Evolutionary conservation across 2,888 invertebrate species (phyloP), one percentile per base, ranked within the genome.

Genomic region (Andrena trimmerana): DNA sequence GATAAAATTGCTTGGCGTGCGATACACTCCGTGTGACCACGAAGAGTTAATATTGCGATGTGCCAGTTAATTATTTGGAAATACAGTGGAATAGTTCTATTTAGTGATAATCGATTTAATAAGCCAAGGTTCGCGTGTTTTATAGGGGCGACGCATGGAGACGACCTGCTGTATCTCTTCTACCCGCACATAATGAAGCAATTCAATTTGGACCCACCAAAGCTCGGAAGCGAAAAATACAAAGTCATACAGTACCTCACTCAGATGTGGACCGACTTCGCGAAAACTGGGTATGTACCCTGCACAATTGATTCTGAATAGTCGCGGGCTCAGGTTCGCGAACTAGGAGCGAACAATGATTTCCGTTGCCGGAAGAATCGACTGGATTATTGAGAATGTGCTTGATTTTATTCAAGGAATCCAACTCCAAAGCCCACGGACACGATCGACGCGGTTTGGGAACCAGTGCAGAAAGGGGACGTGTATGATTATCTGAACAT

Each of bases 221-320:
- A 57, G 6, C 67, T 79, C 13, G 88, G 78, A n/a, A 74, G 86
- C 0, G 75, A 69, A 0, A 86, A 86, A 2, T 83, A 89, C 36
- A 84, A 71, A 63, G 36, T 93, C 4, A 89, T 90, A 71, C 85
- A 93, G 65, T 82, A 83, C 24, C 77, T 94, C 48, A 90, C 90
- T 0, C 88, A 92, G 83, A 88, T 94, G 90, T 94, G 93, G 94
- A 93, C 92, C 0, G 85, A 93, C 75, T 94, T 94, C 59, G 93
- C 93, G 0, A 93, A 90, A 83, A 92, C 91, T 6, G 93, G 93
- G 94, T 92, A 86, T 8, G 83, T 62, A 48, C 60, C 3, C 36
- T 50, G 0, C 16, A 10, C 8, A 29, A 67, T 29, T 27, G 10
- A 69, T 20, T 33, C 24, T 33, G n/a, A 20, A 57, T 8, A 69